These are phyloP conservation scores for Propithecus perrieri DNA, from an alignment of 2,797 vertebrate genomes.

Conservation along the genomic window DNA sequence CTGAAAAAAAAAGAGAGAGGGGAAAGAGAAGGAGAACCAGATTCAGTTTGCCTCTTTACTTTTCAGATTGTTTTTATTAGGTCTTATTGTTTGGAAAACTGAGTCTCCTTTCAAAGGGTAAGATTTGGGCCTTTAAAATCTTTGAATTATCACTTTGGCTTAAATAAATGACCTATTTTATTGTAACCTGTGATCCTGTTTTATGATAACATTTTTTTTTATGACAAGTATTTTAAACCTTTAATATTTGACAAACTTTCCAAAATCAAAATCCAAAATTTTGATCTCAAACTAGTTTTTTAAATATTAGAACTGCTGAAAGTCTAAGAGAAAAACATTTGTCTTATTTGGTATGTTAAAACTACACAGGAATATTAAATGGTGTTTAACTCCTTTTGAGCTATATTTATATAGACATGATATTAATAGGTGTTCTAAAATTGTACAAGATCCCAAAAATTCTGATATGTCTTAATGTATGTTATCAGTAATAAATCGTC, in stretches of 20 bases:
- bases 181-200: not conserved
- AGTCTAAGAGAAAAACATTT: not conserved
- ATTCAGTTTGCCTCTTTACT: no score
- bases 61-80: no score
- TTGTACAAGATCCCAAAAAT: not conserved
- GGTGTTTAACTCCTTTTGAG: not conserved
- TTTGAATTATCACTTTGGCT: not conserved
- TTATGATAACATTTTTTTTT: not conserved
- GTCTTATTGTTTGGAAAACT: no score
- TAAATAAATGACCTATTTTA: not conserved
- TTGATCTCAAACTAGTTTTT: not conserved
- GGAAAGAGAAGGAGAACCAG: no score
- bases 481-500: not conserved
- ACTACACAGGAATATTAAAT: not conserved
- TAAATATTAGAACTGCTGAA: not conserved
- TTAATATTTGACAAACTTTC: not conserved
- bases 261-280: not conserved
- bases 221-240: not conserved
- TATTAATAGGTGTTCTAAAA: not conserved
- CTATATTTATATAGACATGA: not conserved
- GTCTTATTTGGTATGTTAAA: not conserved
- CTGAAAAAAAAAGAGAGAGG: no score
- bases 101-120: no score
- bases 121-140: no score
- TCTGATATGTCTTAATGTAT: not conserved